Conservation (phyloP, 2,888 invertebrate genomes). For the Zhengitettix transpicula region DNA sequence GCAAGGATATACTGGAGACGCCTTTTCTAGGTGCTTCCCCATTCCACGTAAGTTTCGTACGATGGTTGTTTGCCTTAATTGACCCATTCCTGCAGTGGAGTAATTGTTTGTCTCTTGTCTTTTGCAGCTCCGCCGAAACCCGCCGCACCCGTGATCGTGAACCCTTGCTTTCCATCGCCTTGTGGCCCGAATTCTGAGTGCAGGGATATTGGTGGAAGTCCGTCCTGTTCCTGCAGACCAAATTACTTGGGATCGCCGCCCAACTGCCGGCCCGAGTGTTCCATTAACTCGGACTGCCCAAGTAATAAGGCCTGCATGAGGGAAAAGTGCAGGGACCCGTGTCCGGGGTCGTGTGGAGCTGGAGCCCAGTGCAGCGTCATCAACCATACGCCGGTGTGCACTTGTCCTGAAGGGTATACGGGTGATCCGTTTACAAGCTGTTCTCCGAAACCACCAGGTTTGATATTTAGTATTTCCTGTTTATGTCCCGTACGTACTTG, state of each 20-base stretch:
- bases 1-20: slow-evolving; percentile 46
- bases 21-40: slow-evolving; percentile 26
- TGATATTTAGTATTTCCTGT: slow-evolving; percentile 25
- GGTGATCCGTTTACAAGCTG: slow-evolving; percentile 57
- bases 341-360: slow-evolving; percentile 36
- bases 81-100: neutral
- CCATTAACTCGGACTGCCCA: slow-evolving; percentile 50
- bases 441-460: slow-evolving; percentile 21
- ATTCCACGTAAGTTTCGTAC: slow-evolving; percentile 21
- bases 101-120: slow-evolving; percentile 1
- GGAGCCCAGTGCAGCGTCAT: slow-evolving; percentile 29
- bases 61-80: slow-evolving; percentile 1
- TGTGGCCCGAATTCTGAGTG: slow-evolving; percentile 67
- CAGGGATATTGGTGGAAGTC: slow-evolving; percentile 42
- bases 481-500: slow-evolving; percentile 53
- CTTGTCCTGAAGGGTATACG: slow-evolving; percentile 48
- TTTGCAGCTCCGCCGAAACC: slow-evolving; percentile 10
- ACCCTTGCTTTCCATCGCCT: slow-evolving; percentile 53
- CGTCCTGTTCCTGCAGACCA: slow-evolving; percentile 54
- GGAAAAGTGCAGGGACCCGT: slow-evolving; percentile 38
- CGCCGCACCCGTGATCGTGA: slow-evolving; percentile 14
- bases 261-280: slow-evolving; percentile 50
- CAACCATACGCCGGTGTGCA: slow-evolving; percentile 37
- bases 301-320: slow-evolving; percentile 34
- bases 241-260: slow-evolving; percentile 58